Base-by-base conservation (phyloP, 2,888 invertebrate genomes). In the Petrolisthes cinctipes region DNA sequence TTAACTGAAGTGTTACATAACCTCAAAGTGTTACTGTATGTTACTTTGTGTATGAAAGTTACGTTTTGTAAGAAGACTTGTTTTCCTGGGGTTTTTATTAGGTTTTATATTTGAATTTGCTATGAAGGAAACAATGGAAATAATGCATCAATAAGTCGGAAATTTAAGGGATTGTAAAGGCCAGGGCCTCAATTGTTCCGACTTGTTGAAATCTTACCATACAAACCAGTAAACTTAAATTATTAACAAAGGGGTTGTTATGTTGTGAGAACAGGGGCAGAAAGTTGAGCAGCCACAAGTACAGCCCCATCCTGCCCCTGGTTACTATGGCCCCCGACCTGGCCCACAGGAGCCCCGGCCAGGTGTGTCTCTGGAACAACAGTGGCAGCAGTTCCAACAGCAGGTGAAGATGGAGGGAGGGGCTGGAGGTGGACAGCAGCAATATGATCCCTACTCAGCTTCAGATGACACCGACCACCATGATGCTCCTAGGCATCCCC, bases 371-470 rank as follows among this genome's bases (percentile, higher is more conserved):
- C 61, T 87, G 23, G 86, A 87, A 61, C 86, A 87, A 20, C 86
- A 87, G 73, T 87, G 86, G 86, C 86, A 87, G 53, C 86, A 87
- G 71, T 87, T 87, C 54, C 86, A 87, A 17, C 86, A 87, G 80
- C 86, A 87, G 73, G 86, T 87, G 73, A 87, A 87, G 61, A 81
- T 87, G 57, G 86, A 87, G 51, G 83, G 83, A 17, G 86, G 86
- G 14, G 61, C 61, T 11, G 61, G 61, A 17, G 17, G 61, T 61
- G 61, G 61, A 9, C 86, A 87, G 73, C 86, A 87, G 71, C 86
- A 87, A 73, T 87, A 87, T 83, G 86, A 87, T 61, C 86, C 86
- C 9, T 87, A 87, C 53, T 78, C 86, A 37, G 86, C 86, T 54
- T 76, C 86, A 37, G 86, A 87, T n/a, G 86, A 83, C 20, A 51